Conservation (phyloP, 2,888 invertebrate genomes). For the Pammene aurita region DNA sequence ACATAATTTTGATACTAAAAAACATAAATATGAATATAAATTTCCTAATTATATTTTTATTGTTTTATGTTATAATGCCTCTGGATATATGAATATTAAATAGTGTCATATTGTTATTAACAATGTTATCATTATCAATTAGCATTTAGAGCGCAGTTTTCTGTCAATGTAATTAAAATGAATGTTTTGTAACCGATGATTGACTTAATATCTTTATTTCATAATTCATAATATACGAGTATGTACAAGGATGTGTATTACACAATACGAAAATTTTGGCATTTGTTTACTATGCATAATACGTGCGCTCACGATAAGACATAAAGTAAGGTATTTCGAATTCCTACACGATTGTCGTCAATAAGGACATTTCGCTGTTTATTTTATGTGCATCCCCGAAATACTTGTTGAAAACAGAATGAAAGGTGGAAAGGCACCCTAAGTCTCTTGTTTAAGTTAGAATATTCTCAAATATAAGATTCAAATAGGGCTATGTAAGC, state of each 20-base stretch:
- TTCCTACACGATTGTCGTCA: conserved; percentile 29
- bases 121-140: no score
- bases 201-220: neutral
- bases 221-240: conserved; percentile 13
- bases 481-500: neutral
- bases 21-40: no score
- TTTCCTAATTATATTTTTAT: no score
- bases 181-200: neutral
- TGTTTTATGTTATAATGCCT: no score
- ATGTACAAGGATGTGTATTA: no score
- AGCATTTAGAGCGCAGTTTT: no score
- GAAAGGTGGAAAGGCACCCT: no score
- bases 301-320: conserved; percentile 5
- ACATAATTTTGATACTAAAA: no score
- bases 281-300: conserved; percentile 16
- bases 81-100: no score
- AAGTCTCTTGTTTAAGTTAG: no score
- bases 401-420: neutral
- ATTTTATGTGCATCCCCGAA: neutral
- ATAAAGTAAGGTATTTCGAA: conserved; percentile 28
- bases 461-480: neutral
- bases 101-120: no score
- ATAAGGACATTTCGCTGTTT: conserved; percentile 20
- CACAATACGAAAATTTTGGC: conserved; percentile 2
- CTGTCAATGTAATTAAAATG: no score